These are phyloP conservation scores for Monochamus saltuarius DNA, from an alignment of 1,140 invertebrate genomes.

Conservation along the genomic window DNA sequence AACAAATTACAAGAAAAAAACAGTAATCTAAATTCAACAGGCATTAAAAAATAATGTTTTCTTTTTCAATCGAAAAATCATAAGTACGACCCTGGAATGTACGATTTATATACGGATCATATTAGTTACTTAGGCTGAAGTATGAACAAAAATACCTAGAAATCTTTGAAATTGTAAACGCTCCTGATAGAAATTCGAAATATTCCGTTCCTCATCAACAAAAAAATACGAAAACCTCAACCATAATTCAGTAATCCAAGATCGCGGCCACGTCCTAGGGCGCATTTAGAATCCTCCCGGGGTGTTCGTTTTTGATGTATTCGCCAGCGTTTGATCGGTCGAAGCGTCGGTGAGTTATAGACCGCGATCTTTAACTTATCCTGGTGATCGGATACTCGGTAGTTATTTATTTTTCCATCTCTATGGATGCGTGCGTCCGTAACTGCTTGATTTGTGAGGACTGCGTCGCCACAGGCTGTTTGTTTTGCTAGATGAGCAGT, in stretches of 20 bases:
- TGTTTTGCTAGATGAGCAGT: neutral
- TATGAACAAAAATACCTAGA: no score
- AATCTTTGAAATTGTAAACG: no score
- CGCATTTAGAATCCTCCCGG: constrained; percentile 1
- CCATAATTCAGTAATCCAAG: constrained; percentile 19
- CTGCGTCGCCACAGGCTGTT: constrained; percentile 16
- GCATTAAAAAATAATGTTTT: no score
- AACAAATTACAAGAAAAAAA: no score
- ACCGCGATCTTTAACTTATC: constrained; percentile 15
- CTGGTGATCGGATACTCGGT: constrained; percentile 16
- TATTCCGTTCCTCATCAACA: no score
- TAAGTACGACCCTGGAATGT: no score
- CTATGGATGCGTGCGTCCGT: constrained; percentile 13
- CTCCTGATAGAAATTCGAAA: no score
- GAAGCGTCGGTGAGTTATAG: constrained; percentile 18
- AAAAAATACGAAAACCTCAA: neutral
- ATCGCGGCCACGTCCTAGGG: neutral
- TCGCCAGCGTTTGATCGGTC: constrained; percentile 19
- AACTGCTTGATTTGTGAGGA: constrained; percentile 16
- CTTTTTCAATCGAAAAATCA: no score
- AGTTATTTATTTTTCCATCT: constrained; percentile 16
- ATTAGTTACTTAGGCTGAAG: no score
- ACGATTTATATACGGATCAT: no score
- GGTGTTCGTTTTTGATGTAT: constrained; percentile 12
- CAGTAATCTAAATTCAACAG: no score